Conservation (phyloP, 2,888 invertebrate species). For the Geophilus truncorum region DNA sequence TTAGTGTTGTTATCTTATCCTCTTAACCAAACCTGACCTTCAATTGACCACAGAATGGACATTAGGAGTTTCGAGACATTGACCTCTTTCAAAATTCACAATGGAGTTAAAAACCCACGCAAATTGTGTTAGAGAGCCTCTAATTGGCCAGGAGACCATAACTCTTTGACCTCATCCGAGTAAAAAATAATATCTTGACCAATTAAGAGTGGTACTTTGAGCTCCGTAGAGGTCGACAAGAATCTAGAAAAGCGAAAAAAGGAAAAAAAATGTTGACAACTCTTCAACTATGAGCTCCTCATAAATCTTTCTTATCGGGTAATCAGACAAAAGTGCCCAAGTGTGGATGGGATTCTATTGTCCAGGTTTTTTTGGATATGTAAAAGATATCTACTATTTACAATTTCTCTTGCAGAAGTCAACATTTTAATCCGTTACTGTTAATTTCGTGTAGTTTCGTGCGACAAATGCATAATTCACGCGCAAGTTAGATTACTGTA, state of each 20-base stretch:
- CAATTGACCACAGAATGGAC: constrained; percentile 12
- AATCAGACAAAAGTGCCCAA: background rate
- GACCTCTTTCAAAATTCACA: constrained; percentile 13
- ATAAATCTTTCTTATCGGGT: background rate
- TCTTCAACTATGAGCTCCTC: background rate
- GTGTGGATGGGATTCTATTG: background rate
- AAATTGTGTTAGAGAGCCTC: background rate
- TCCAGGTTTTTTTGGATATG: background rate
- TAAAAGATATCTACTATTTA: background rate
- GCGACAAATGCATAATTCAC: too few relatives aligned
- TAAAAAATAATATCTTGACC: background rate
- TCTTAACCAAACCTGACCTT: background rate
- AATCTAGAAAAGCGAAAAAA: background rate
- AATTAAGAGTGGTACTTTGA: background rate
- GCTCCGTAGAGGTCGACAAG: background rate
- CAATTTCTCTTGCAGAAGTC: background rate
- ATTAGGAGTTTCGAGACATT: background rate
- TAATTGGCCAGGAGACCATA: background rate
- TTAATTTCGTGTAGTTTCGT: background rate
- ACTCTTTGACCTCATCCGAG: background rate
- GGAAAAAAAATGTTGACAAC: background rate
- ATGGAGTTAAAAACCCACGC: constrained; percentile 11
- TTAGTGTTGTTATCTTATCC: background rate
- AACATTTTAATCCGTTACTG: background rate
- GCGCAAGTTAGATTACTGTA: too few relatives aligned